phyloP scores from a whole-genome alignment of 1,140 invertebrate genomes.

The Ectropis grisescens region DNA sequence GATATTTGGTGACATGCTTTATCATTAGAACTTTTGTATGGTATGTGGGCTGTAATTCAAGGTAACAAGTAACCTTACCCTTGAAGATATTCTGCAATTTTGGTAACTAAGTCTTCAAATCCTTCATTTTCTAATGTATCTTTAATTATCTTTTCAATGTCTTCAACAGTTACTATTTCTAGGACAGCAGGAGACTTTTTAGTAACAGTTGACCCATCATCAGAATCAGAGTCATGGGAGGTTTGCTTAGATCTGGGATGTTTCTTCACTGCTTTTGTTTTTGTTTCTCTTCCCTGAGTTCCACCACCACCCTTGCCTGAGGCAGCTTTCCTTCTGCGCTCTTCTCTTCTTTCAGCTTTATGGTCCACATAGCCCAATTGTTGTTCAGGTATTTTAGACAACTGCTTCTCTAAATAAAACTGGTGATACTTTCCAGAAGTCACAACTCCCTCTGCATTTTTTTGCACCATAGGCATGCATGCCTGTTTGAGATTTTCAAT shows the following conservation, averaged over 20 bases:
- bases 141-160: constrained; percentile 78
- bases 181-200: constrained; percentile 58
- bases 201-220: constrained; percentile 64
- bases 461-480: constrained; percentile 77
- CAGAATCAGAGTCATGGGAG: constrained; percentile 73
- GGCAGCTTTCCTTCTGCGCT: constrained; percentile 88
- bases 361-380: constrained; percentile 61
- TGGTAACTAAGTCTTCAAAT: constrained; percentile 73
- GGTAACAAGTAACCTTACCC: no score
- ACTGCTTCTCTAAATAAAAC: constrained; percentile 73
- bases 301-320: constrained; percentile 91
- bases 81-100: constrained; percentile 74
- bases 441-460: constrained; percentile 81
- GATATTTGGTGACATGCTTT: no score
- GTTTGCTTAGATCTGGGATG: constrained; percentile 66
- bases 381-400: constrained; percentile 60
- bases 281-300: constrained; percentile 93
- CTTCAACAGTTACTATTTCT: constrained; percentile 77
- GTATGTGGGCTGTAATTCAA: no score
- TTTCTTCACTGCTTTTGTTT: constrained; percentile 94
- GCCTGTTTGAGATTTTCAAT: constrained; percentile 78
- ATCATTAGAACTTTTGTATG: no score
- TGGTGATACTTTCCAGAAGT: constrained; percentile 78
- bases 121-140: constrained; percentile 75
- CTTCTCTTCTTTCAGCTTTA: constrained; percentile 86